Percentiles rank a stretch among this genome's conserved stretches.
Evolutionary conservation across 2,797 vertebrate genomes (phyloP).

Genomic region (Myotis myotis): DNA sequence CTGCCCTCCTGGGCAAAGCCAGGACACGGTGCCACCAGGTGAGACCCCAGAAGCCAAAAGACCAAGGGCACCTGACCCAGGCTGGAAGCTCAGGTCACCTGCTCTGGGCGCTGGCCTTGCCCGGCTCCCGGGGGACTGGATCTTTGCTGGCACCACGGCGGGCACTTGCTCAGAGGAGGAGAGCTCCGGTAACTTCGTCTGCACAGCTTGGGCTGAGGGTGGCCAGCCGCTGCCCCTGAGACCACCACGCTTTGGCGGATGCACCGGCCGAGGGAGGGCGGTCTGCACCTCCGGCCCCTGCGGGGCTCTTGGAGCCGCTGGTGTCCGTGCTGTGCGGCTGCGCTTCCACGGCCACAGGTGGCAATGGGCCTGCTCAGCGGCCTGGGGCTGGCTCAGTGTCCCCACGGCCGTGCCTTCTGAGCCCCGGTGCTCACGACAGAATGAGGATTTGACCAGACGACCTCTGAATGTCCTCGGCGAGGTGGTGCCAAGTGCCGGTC

Average conservation of each 20-base stretch:
- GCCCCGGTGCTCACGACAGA: background rate
- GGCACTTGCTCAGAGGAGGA: background rate
- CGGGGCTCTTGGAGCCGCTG: background rate
- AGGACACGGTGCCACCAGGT: background rate
- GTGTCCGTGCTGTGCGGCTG: background rate
- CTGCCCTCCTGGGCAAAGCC: background rate
- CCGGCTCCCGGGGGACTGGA: background rate
- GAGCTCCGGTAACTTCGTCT: background rate
- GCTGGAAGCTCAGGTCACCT: background rate
- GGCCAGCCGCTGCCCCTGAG: background rate
- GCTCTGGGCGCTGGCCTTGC: background rate
- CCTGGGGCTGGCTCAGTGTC: too few species aligned
- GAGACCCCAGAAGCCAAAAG: background rate
- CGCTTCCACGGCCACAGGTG: background rate
- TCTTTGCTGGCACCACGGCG: background rate
- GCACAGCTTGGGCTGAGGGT: background rate
- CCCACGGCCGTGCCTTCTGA: background rate
- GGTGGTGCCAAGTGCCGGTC: background rate
- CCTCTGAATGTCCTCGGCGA: background rate
- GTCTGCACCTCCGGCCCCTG: background rate
- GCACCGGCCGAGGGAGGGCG: background rate
- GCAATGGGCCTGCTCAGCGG: background rate
- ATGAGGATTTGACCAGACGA: background rate
- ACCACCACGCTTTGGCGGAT: rapidly evolving
- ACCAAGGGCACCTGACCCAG: background rate